Percentiles rank a stretch among this genome's conserved stretches.
These are phyloP conservation scores for Apamea crenata DNA, from an alignment of 2,888 invertebrate genomes.

Conservation along the genomic window DNA sequence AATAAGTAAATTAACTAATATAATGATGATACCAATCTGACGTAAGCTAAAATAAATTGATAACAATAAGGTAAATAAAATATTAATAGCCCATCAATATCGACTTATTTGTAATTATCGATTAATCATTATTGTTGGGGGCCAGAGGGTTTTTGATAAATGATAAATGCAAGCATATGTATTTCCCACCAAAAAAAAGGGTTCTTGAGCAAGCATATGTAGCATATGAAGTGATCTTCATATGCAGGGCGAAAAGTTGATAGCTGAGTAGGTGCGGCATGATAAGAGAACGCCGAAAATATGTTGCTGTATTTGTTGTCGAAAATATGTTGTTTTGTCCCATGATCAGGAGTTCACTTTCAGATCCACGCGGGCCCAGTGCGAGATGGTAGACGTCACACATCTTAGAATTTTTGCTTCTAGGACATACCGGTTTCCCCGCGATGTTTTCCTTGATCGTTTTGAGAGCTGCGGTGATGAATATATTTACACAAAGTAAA, in stretches of 20 bases:
- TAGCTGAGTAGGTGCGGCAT: background rate
- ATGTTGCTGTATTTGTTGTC: no score
- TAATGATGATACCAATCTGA: background rate
- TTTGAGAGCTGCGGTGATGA: background rate
- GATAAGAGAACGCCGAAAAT: background rate
- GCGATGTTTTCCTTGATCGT: no score
- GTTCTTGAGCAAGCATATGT: no score
- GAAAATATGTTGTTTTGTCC: background rate
- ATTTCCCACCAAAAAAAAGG: no score
- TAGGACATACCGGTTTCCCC: background rate
- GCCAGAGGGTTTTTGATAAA: no score
- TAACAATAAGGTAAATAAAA: conserved; percentile 1
- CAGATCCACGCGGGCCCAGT: background rate
- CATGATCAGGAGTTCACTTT: background rate
- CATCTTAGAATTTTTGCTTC: background rate
- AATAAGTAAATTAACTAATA: background rate
- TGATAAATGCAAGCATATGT: no score
- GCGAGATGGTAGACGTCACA: background rate
- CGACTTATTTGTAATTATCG: background rate
- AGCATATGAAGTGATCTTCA: no score
- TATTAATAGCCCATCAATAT: conserved; percentile 6
- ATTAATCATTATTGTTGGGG: background rate
- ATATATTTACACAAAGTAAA: no score
- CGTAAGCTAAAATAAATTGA: background rate
- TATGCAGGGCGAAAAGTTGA: background rate